These are phyloP conservation scores for Dryobates pubescens DNA, from an alignment of 2,797 vertebrate species.

Conservation along the genomic window DNA sequence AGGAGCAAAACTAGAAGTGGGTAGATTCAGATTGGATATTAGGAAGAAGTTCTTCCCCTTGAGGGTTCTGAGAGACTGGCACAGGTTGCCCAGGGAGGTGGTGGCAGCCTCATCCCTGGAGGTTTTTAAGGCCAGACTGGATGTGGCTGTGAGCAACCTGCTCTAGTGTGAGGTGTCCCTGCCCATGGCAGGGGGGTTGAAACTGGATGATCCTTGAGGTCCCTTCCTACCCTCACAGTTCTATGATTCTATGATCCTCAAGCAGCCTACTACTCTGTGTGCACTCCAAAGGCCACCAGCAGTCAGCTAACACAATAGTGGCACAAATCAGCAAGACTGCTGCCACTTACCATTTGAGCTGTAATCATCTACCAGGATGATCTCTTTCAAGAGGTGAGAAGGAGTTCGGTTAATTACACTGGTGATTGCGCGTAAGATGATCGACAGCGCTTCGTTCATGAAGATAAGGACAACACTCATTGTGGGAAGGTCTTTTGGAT, in stretches of 20 bases:
- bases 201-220: no score
- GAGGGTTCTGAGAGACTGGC: no score
- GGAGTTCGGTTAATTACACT: conserved; percentile 82
- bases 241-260: background rate
- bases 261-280: background rate
- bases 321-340: background rate
- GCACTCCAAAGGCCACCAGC: background rate
- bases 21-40: no score
- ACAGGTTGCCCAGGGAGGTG: no score
- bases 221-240: no score
- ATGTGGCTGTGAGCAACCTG: no score
- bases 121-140: no score
- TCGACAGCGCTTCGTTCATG: conserved; percentile 82
- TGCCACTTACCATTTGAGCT: conserved; percentile 77
- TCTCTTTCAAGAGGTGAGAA: conserved; percentile 78
- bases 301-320: background rate
- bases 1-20: no score
- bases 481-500: conserved; percentile 77
- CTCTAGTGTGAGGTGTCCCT: no score
- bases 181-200: no score
- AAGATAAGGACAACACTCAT: conserved; percentile 83
- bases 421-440: conserved; percentile 80
- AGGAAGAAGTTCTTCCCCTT: no score
- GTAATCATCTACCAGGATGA: conserved; percentile 85
- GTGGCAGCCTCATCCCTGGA: no score